Evolutionary conservation across 2,113 vertebrate species (phyloP), one percentile per base, ranked within the genome.

Genomic region (Phyllostomus hastatus): DNA sequence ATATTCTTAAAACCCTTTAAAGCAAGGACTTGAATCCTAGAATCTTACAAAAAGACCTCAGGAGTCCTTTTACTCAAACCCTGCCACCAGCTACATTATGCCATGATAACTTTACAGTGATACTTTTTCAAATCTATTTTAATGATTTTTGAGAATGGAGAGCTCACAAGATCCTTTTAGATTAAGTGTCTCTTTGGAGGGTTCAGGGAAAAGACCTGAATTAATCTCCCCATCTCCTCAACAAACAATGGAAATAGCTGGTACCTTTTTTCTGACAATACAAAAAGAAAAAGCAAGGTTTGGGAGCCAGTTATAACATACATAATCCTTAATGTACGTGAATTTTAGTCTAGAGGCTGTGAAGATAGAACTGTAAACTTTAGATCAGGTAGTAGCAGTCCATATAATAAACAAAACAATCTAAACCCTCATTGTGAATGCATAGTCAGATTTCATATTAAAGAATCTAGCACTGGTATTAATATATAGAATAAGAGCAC

Each of bases 101-200:
- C 12, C 50, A 73, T 38, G 57, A 67, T 73, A 59, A 86, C 20
- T 83, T 22, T 79, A 85, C 7, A n/a, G 3, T 88, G 59, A 69
- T 80, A 76, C 80, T 35, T 90, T 90, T 81, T 54, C 80, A 79
- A 67, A 96, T 79, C 54, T 70, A 84, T 91, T 90, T 92, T 26
- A 87, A 82, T 66, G 19, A 91, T 17, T 38, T 89, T 86, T 95
- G 92, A 96, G 91, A 72, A 81, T 76, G 38, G 79, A 78, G 4
- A 67, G 48, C 52, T 86, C 64, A 50, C 2, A 93, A 59, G 84
- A 93, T 79, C 67, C n/a, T 95, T 97, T 96, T 67, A 90, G 81
- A 86, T 87, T 73, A 75, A 89, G n/a, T 84, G 35, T 41, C 59
- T 88, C 57, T 84, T 95, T 88, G 41, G 24, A 70, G 43, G 17